Percentiles rank a stretch among this genome's conserved stretches.
Evolutionary conservation across 1,140 invertebrate genomes (phyloP).

Genomic region (Drosophila albomicans): DNA sequence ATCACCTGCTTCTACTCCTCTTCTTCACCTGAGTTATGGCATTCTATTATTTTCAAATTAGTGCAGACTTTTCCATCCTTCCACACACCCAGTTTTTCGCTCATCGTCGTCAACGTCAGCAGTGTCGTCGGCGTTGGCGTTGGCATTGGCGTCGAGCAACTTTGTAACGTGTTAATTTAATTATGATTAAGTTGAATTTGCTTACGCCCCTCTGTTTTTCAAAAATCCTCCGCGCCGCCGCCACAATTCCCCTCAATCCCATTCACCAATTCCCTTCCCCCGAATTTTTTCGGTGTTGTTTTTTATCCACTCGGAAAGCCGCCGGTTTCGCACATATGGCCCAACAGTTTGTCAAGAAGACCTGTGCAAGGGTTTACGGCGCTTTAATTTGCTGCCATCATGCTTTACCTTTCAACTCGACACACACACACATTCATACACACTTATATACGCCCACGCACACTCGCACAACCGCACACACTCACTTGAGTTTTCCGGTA

Average conservation of each 20-base stretch:
- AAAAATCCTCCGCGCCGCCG: neutral
- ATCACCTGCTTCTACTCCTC: neutral
- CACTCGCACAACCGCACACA: neutral
- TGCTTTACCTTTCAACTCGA: slow-evolving; percentile 29
- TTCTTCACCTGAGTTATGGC: slow-evolving; percentile 1
- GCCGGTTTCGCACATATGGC: slow-evolving; percentile 36
- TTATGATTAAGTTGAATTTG: slow-evolving; percentile 52
- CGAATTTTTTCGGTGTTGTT: slow-evolving; percentile 15
- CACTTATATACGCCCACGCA: neutral
- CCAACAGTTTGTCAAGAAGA: slow-evolving; percentile 46
- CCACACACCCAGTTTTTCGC: slow-evolving; percentile 1
- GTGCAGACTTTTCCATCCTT: slow-evolving; percentile 9
- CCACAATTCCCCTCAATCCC: neutral
- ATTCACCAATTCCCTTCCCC: neutral
- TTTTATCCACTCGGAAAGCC: slow-evolving; percentile 23
- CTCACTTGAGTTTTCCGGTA: slow-evolving; percentile 25
- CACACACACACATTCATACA: slow-evolving; percentile 7
- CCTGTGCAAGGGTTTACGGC: slow-evolving; percentile 43
- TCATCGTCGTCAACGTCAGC: neutral
- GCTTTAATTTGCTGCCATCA: slow-evolving; percentile 53
- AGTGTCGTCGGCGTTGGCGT: too few species aligned
- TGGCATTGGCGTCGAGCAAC: neutral
- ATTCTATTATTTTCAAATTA: slow-evolving; percentile 48
- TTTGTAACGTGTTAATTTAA: slow-evolving; percentile 47
- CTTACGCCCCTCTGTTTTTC: slow-evolving; percentile 5